Percentiles rank a stretch among this genome's conserved stretches.
Evolutionary conservation across 2,888 invertebrate genomes (phyloP).

Genomic region (Acleris laterana): DNA sequence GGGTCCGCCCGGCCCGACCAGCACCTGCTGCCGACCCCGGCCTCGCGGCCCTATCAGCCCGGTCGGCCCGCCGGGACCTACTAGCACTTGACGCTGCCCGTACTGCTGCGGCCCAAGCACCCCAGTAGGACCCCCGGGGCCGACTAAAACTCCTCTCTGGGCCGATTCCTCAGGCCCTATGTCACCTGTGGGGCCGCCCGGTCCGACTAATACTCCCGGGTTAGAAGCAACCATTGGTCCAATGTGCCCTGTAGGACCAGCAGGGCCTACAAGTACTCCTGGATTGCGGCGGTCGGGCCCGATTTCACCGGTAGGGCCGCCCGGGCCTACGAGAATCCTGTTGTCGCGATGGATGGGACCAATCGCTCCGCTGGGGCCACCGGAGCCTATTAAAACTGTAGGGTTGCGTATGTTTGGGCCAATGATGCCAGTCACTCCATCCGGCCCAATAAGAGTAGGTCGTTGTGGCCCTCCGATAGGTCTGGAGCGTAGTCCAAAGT

Average conservation of each 20-base stretch:
- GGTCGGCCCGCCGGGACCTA: constrained; percentile 79
- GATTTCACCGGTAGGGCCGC: constrained; percentile 58
- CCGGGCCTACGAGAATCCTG: constrained; percentile 69
- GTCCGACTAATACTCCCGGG: constrained; percentile 73
- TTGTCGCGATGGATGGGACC: constrained; percentile 44
- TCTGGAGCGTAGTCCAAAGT: constrained; percentile 45
- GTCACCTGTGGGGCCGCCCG: constrained; percentile 66
- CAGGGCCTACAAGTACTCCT: constrained; percentile 47
- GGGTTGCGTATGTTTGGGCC: constrained; percentile 42
- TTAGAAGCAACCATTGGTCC: constrained; percentile 34
- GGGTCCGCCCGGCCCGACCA: constrained; percentile 73
- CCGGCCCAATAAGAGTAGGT: constrained; percentile 35
- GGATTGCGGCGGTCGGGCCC: constrained; percentile 38
- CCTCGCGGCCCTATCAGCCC: constrained; percentile 62
- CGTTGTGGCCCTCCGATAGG: constrained; percentile 10
- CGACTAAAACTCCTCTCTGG: constrained; percentile 47
- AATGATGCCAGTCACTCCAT: constrained; percentile 23
- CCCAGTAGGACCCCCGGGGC: constrained; percentile 54
- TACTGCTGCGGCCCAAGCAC: constrained; percentile 44
- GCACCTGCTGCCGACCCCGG: constrained; percentile 42
- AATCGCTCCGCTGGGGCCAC: constrained; percentile 56
- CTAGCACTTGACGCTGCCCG: constrained; percentile 54
- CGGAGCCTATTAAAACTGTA: constrained; percentile 71
- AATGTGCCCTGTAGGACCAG: constrained; percentile 49
- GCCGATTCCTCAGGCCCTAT: constrained; percentile 49